Conservation (phyloP, 2,888 invertebrate genomes). For the Rapana venosa region DNA sequence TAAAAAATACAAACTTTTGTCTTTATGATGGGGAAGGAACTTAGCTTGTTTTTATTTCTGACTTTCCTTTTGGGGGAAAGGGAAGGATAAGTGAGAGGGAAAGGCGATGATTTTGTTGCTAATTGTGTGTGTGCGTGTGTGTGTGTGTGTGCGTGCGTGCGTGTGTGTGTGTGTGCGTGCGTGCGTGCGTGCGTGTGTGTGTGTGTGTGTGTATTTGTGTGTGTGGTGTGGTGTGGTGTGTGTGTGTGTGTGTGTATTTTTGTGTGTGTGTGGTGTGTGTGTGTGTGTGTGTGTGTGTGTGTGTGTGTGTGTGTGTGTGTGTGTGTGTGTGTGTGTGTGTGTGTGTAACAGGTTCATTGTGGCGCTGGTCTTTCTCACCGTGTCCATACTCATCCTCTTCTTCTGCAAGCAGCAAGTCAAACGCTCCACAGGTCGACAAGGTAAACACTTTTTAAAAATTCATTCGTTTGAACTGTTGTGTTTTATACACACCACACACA, state of each 20-base stretch:
- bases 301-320: conserved; percentile 2
- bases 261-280: background rate
- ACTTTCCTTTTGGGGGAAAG: background rate
- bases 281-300: conserved; percentile 23
- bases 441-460: conserved; percentile 5
- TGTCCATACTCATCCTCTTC: conserved; percentile 43
- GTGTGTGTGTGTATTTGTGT: background rate
- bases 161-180: conserved; percentile 13
- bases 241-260: background rate
- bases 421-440: conserved; percentile 28
- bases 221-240: background rate
- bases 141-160: background rate
- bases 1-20: no score
- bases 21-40: no score
- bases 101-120: background rate
- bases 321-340: conserved; percentile 1
- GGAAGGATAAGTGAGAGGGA: background rate
- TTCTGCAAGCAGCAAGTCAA: conserved; percentile 47
- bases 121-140: background rate
- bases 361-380: conserved; percentile 29
- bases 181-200: background rate
- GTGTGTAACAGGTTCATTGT: conserved; percentile 45
- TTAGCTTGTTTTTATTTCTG: background rate
- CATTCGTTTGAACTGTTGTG: no score
- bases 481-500: no score